Evolutionary conservation across 2,888 invertebrate genomes (phyloP).

Genomic region (Marronus borbonicus): DNA sequence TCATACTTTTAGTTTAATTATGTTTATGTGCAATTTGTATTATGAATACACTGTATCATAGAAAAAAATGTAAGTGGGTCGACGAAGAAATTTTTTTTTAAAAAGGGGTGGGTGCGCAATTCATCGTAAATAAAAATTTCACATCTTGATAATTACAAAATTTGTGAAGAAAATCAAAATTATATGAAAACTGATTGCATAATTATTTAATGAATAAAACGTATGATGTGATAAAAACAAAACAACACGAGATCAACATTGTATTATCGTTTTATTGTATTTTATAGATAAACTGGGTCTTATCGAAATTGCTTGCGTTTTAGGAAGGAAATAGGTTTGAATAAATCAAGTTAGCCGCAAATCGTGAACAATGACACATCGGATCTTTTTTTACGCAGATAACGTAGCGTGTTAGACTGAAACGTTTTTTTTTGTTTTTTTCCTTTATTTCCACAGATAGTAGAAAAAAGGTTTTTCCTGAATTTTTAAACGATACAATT

Average conservation of each 20-base stretch:
- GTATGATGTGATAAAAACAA: neutral
- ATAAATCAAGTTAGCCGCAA: constrained; percentile 5
- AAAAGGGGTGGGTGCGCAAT: no score
- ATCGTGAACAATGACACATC: neutral
- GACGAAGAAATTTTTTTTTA: no score
- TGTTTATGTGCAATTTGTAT: no score
- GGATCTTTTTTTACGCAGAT: neutral
- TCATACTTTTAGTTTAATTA: no score
- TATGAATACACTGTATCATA: no score
- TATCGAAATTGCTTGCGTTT: constrained; percentile 16
- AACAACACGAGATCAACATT: neutral
- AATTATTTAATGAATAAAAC: neutral
- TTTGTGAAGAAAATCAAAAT: no score
- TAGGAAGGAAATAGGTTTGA: constrained; percentile 28
- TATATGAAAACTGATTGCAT: neutral
- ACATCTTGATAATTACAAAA: no score
- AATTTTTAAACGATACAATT: constrained; percentile 33
- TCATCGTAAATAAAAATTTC: no score
- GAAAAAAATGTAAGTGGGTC: no score
- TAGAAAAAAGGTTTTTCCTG: neutral
- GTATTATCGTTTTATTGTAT: neutral
- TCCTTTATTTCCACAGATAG: neutral
- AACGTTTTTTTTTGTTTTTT: neutral
- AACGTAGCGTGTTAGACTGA: neutral
- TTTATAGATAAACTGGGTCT: constrained; percentile 16